phyloP scores from a whole-genome alignment of 1,140 invertebrate species.

The Megalopta genalis region DNA sequence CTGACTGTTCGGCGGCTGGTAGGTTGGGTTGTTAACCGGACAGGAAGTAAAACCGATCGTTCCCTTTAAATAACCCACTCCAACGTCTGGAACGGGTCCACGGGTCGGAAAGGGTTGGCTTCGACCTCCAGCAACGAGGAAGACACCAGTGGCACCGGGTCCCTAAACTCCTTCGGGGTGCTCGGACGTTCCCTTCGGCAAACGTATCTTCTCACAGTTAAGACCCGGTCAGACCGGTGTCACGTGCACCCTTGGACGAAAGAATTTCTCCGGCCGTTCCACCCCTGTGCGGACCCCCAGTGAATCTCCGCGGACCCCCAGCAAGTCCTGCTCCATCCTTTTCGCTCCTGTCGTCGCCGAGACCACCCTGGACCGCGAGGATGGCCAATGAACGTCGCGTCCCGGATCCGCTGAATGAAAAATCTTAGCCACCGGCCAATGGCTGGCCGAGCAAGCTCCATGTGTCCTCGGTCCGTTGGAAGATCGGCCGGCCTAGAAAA shows the following conservation, averaged over 20 bases:
- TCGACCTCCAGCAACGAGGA: slow-evolving; percentile 18
- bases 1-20: not conserved
- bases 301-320: slow-evolving; percentile 65
- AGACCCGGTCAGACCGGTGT: slow-evolving; percentile 63
- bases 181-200: slow-evolving; percentile 55
- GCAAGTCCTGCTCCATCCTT: slow-evolving; percentile 43
- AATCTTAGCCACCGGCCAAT: slow-evolving; percentile 46
- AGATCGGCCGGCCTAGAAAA: slow-evolving; percentile 56
- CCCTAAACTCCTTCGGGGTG: slow-evolving; percentile 52
- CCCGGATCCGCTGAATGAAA: slow-evolving; percentile 3
- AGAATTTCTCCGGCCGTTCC: slow-evolving; percentile 57
- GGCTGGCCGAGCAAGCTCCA: not conserved
- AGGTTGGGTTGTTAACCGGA: slow-evolving; percentile 16
- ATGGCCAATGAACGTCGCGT: slow-evolving; percentile 25
- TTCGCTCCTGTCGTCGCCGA: slow-evolving; percentile 12
- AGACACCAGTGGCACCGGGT: slow-evolving; percentile 28
- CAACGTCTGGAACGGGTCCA: not conserved
- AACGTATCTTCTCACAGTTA: slow-evolving; percentile 80
- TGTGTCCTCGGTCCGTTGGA: slow-evolving; percentile 57
- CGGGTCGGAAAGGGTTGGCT: slow-evolving; percentile 44
- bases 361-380: slow-evolving; percentile 37
- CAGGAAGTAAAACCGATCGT: slow-evolving; percentile 59
- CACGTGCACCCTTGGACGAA: slow-evolving; percentile 62
- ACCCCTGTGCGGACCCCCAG: slow-evolving; percentile 58
- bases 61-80: slow-evolving; percentile 65